These are phyloP conservation scores for Pentamera pediparva DNA, from an alignment of 53 echinoderm and acorn worm species.

Conservation along the genomic window DNA sequence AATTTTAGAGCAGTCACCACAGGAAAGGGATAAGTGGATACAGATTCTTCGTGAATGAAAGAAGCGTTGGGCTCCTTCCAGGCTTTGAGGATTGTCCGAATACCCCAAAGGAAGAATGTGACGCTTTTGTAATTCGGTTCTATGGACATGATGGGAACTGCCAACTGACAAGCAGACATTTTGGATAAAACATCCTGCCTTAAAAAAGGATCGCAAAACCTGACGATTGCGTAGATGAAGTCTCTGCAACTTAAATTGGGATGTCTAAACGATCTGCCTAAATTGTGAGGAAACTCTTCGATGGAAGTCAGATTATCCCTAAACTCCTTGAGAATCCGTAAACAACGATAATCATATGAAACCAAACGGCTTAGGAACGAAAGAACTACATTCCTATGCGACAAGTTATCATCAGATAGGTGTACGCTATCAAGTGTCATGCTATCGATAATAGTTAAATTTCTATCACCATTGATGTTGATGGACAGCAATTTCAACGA, in stretches of 20 bases:
- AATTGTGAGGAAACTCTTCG: too few relatives aligned
- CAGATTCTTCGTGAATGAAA: background rate
- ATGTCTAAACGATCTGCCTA: background rate
- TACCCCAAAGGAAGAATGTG: background rate
- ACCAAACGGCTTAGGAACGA: slow-evolving; percentile 10
- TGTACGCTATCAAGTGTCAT: background rate
- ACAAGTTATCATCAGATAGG: background rate
- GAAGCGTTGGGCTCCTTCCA: background rate
- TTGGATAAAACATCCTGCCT: slow-evolving; percentile 23
- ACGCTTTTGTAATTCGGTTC: background rate
- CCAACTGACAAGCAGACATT: slow-evolving; percentile 29
- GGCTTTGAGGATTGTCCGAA: slow-evolving; percentile 5
- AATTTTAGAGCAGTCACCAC: background rate
- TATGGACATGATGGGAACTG: slow-evolving; percentile 9
- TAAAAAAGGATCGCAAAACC: slow-evolving; percentile 23
- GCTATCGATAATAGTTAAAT: background rate
- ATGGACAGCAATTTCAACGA: too few relatives aligned
- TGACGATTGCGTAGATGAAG: slow-evolving; percentile 7
- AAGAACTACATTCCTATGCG: background rate
- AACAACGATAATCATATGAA: slow-evolving; percentile 13
- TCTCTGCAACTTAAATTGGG: background rate
- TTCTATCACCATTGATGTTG: background rate
- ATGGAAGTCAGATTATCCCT: too few relatives aligned
- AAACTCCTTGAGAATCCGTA: background rate
- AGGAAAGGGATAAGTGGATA: background rate